Conservation (phyloP, 2,113 vertebrate species). For the Rhinoderma darwinii region DNA sequence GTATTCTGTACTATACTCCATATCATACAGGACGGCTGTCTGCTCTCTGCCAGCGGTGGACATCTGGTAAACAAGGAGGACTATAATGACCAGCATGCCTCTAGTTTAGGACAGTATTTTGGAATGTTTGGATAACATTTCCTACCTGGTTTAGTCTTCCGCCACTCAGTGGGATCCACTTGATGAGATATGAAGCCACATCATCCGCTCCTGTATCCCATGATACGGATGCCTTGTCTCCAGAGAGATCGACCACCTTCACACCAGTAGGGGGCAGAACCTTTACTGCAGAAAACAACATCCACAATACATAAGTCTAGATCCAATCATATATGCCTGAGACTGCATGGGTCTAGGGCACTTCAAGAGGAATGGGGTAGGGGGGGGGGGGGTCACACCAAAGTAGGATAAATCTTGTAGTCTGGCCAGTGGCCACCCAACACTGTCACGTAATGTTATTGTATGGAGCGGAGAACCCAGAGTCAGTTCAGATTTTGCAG, state of each 20-base stretch:
- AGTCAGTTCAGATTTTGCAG: no score
- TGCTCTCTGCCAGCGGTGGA: conserved; percentile 77
- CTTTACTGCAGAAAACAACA: conserved; percentile 74
- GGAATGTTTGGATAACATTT: neutral
- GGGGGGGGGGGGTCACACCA: no score
- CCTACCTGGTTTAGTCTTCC: conserved; percentile 84
- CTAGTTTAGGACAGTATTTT: neutral
- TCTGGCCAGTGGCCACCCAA: no score
- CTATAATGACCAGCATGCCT: neutral
- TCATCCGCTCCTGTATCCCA: conserved; percentile 84
- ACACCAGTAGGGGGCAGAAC: conserved; percentile 82
- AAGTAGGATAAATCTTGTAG: no score
- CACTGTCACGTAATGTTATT: no score
- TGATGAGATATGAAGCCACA: conserved; percentile 88
- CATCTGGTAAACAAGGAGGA: conserved; percentile 70
- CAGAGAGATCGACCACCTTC: conserved; percentile 81
- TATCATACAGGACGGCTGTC: conserved; percentile 76
- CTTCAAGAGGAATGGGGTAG: no score
- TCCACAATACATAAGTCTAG: neutral
- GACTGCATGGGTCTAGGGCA: no score
- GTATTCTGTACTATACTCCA: conserved; percentile 85
- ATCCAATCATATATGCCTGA: no score
- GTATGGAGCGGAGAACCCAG: no score
- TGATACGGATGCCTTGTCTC: conserved; percentile 76
- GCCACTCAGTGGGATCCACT: conserved; percentile 86